Base-by-base conservation (phyloP, 1,140 invertebrate species). In the Drosophila santomea region DNA sequence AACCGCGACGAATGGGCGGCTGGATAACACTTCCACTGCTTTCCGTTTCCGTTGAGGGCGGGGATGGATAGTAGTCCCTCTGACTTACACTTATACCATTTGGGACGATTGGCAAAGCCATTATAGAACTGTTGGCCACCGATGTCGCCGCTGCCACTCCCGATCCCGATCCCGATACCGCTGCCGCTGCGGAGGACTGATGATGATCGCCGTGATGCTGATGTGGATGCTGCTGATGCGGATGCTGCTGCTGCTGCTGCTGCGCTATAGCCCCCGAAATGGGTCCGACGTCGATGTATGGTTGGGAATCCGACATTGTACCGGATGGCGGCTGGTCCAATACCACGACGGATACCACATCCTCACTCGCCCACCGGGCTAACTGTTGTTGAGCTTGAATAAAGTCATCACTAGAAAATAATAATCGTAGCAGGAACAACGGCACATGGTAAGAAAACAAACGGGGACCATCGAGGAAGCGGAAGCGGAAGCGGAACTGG, bases 371-470 rank as follows among this genome's bases (percentile, higher is more conserved):
- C 95, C 96, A 97, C 94, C 96, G 96, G 95, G 96, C 96, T 96
- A 97, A 95, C 95, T 96, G 96, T 96, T 96, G 96, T 96, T 96
- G 96, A 96, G 96, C 96, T 96, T 97, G 96, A 96, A 97, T 96
- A 96, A 97, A 97, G 95, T 96, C 96, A 96, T 97, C 96, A 96
- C 96, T 97, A 96, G 95, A 96, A 96, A 96, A 96, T 95, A 95
- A 95, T 95, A 95, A 94, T 92, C 91, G 85, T 92, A 92, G 91
- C 82, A 92, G 80, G 90, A 92, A 91, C 80, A 90, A 91, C 89
- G 91, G 80, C 82, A 90, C 78, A 92, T 85, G 91, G 85, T 89
- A 91, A 91, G 73, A 91, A 32, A 32, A 76, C 80, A 81, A 80
- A 86, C 78, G 69, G 67, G 69, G 73, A 68, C 72, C 74, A 74